Conservation (phyloP, 1,140 invertebrate genomes). For the Bombus pascuorum region DNA sequence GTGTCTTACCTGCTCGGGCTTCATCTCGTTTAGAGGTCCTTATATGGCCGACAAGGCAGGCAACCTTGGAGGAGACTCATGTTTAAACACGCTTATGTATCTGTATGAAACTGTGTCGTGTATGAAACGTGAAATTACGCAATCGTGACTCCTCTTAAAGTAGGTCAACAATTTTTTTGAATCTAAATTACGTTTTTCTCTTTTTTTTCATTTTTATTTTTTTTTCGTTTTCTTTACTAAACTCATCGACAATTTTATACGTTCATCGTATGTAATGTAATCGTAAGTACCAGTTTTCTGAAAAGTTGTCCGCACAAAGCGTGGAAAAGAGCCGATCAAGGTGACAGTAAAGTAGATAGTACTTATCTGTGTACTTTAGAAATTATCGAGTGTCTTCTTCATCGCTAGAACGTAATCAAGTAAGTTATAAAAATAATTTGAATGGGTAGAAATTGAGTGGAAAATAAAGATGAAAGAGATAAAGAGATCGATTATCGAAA, state of each 20-base stretch:
- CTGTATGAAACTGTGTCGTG: constrained; percentile 13
- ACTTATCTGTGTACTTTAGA: not conserved
- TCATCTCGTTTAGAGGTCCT: constrained; percentile 60
- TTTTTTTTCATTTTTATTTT: not conserved
- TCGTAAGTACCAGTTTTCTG: too few species aligned
- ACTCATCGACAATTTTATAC: not conserved
- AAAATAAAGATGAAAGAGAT: not conserved
- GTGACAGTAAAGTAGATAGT: not conserved
- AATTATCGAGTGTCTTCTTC: not conserved
- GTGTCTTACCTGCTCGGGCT: constrained; percentile 36
- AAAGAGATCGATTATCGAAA: too few species aligned
- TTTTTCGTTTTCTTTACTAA: not conserved
- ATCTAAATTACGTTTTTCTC: not conserved
- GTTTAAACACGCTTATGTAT: constrained; percentile 17
- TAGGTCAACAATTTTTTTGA: constrained; percentile 61
- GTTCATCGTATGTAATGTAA: not conserved
- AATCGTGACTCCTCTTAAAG: constrained; percentile 43
- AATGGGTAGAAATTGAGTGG: too few species aligned
- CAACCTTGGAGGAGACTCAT: constrained; percentile 55
- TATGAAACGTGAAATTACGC: constrained; percentile 44
- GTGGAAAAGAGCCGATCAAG: not conserved
- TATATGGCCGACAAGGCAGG: constrained; percentile 46
- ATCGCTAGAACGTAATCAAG: not conserved
- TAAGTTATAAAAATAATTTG: not conserved
- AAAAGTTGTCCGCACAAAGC: not conserved